Conservation (phyloP, 30 jellyfish, hydroid and myxozoan species). For the Phacellophora camtschatica region DNA sequence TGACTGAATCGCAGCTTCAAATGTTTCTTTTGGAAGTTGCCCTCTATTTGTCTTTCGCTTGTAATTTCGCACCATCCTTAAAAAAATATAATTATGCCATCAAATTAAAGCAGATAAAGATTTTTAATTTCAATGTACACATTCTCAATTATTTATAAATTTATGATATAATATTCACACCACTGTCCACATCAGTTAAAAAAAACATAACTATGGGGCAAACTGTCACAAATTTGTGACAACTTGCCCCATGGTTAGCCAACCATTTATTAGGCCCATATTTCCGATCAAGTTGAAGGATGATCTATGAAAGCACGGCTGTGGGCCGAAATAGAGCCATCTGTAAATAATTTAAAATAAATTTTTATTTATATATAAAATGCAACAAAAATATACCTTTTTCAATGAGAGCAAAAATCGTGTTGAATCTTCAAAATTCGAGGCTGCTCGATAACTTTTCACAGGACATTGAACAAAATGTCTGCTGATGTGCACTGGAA, state of each 20-base stretch:
- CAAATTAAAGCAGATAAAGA: not conserved
- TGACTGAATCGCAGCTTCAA: conserved; percentile 49
- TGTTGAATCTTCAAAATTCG: no score
- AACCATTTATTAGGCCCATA: no score
- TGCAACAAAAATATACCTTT: no score
- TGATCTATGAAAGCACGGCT: no score
- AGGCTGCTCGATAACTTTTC: no score
- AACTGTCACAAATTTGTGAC: conserved; percentile 10
- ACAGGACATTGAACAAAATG: no score
- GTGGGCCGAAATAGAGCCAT: no score
- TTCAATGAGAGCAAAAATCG: no score
- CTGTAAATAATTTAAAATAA: no score
- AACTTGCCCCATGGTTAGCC: conserved; percentile 15
- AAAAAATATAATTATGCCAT: not conserved
- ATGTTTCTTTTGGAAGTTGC: conserved; percentile 8
- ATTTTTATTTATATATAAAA: no score
- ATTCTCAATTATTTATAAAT: not conserved
- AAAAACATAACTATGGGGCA: not conserved
- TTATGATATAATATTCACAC: not conserved
- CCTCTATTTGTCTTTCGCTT: conserved; percentile 25
- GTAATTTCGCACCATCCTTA: conserved; percentile 36
- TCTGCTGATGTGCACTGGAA: no score
- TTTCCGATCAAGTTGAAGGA: no score
- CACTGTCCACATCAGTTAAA: not conserved
- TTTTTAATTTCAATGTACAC: not conserved